Base-by-base conservation (phyloP, 2,888 invertebrate species). In the Drosophila infuscata region DNA sequence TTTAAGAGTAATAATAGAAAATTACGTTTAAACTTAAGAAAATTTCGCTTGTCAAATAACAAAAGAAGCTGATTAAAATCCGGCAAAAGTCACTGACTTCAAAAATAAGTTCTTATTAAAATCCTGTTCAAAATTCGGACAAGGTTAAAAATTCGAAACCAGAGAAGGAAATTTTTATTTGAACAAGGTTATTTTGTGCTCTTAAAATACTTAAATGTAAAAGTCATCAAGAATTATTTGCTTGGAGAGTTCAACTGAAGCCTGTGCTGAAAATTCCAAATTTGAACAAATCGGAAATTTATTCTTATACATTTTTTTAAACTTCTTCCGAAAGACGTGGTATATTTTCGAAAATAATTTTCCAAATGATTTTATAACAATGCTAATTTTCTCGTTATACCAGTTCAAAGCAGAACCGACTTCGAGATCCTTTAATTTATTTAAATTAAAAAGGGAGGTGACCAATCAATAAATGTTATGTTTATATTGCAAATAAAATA, bases 371-470 rank as follows among this genome's bases (percentile, higher is more conserved):
- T 32, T 62, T 12, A 25, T 64, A 0, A 46, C 75, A 12, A 49
- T 87, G 6, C 97, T 98, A 96, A 95, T 99, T 94, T 95, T 97
- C 91, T 98, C 98, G 94, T 95, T 99, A 76, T 99, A 25, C 96
- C 96, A 56, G 96, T 97, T 1, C 95, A 95, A 84, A 97, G 98
- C 82, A 95, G 97, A 91, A 97, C 97, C 35, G 98, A 98, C 90
- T 98, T 98, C 89, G 95, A 95, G 82, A 96, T 96, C 67, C 92
- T 98, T 41, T n/a, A n/a, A n/a, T n/a, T n/a, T n/a, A n/a, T n/a
- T 9, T 9, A 41, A 41, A 9, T 41, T 41, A 41, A n/a, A 41
- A n/a, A n/a, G 9, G 4, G 2, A 41, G 5, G 2, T 9, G 2
- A 41, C 9, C 17, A n/a, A 9, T 15, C 2, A 15, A 36, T 36